phyloP scores from a whole-genome alignment of 2,888 invertebrate genomes.

The Machimus atricapillus region DNA sequence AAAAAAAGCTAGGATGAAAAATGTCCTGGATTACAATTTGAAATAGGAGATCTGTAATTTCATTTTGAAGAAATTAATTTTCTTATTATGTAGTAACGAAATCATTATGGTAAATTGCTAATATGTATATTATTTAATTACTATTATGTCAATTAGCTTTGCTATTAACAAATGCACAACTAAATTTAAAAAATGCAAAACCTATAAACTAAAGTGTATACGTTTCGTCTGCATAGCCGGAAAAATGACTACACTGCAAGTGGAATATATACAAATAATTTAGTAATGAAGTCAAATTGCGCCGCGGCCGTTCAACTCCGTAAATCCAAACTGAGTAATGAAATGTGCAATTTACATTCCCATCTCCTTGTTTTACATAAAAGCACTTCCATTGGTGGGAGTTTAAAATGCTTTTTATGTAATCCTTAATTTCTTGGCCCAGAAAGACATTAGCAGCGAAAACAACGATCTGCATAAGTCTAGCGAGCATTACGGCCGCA shows the following conservation, averaged over 20 bases:
- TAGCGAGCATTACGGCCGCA: constrained; percentile 1
- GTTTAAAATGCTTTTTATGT: background rate
- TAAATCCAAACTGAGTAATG: background rate
- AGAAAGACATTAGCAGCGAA: background rate
- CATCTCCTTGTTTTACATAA: background rate
- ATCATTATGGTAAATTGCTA: no score
- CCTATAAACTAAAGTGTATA: no score
- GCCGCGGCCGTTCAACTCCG: background rate
- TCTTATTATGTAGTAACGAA: no score
- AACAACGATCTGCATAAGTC: background rate
- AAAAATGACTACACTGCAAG: background rate
- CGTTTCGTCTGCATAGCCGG: background rate
- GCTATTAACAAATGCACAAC: no score
- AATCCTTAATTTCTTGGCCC: background rate
- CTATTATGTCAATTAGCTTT: no score
- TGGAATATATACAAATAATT: background rate
- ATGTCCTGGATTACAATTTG: no score
- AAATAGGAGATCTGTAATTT: no score
- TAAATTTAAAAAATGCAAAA: no score
- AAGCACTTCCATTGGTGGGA: background rate
- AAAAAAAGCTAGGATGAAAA: no score
- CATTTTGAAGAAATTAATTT: no score
- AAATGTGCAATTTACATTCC: background rate
- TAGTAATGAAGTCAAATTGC: background rate
- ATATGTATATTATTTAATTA: no score